These are phyloP conservation scores for Catharus bicknelli DNA, from an alignment of 2,113 vertebrate genomes.

Conservation along the genomic window DNA sequence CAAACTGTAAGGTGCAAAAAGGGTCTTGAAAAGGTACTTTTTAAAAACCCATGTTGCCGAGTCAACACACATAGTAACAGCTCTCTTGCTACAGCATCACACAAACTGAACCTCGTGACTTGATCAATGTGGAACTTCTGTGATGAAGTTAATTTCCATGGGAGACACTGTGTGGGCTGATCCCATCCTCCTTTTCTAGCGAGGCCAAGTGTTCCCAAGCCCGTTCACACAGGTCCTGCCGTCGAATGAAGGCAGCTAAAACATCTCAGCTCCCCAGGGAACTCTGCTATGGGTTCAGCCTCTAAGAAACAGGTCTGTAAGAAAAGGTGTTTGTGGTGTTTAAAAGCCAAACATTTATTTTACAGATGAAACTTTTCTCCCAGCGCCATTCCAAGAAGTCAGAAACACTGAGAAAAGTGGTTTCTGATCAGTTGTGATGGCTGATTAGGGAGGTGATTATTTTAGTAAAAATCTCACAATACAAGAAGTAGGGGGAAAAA, in stretches of 20 bases:
- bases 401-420: neutral
- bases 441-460: neutral
- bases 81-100: neutral
- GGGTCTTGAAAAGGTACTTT: neutral
- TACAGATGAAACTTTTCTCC: neutral
- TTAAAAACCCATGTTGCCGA: neutral
- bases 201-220: neutral
- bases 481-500: rapidly evolving
- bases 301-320: neutral
- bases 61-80: neutral
- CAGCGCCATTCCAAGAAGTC: rapidly evolving
- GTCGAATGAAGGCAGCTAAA: neutral
- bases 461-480: neutral
- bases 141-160: neutral
- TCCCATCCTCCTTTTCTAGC: neutral
- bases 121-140: neutral
- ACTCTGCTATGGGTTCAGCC: neutral
- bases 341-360: neutral
- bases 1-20: neutral
- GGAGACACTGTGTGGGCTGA: neutral
- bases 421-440: neutral
- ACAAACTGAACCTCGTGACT: neutral
- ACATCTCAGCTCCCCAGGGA: neutral
- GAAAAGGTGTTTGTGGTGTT: neutral
- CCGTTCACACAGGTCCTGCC: rapidly evolving